A percentile compares a stretch with the other conserved stretches of the same genome.
These are phyloP conservation scores for Magallana ariakensis DNA, from an alignment of 1,140 invertebrate species.

Conservation along the genomic window DNA sequence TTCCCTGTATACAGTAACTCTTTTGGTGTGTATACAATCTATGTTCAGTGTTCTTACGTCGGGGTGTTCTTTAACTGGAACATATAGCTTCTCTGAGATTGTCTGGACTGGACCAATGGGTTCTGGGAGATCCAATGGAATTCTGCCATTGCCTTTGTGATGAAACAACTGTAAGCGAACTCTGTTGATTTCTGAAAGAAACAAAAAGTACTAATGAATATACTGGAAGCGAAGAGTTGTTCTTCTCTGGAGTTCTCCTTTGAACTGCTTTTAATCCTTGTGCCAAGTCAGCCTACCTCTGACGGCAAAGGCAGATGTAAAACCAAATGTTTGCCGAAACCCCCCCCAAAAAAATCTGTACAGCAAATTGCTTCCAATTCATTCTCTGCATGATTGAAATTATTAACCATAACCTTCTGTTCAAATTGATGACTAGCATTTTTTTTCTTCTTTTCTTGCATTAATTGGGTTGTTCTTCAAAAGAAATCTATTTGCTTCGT, in stretches of 20 bases:
- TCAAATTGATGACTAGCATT: background rate
- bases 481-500: background rate
- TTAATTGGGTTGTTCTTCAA: conserved; percentile 10
- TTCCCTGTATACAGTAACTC: no score
- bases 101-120: conserved; percentile 93
- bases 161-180: conserved; percentile 98
- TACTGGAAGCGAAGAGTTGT: background rate
- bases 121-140: conserved; percentile 95
- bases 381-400: conserved; percentile 28
- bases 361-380: conserved; percentile 27
- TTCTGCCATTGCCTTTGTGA: conserved; percentile 89
- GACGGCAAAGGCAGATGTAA: background rate
- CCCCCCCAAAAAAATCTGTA: background rate
- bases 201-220: conserved; percentile 47
- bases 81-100: conserved; percentile 99
- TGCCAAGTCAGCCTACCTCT: background rate
- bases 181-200: conserved; percentile 98
- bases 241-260: background rate
- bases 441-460: background rate
- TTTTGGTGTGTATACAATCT: no score
- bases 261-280: background rate
- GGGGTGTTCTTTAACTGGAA: conserved; percentile 99
- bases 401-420: conserved; percentile 31
- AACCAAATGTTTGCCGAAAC: background rate
- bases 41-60: conserved; percentile 86